Evolutionary conservation across 1,140 invertebrate species (phyloP).

Genomic region (Venturia canescens): DNA sequence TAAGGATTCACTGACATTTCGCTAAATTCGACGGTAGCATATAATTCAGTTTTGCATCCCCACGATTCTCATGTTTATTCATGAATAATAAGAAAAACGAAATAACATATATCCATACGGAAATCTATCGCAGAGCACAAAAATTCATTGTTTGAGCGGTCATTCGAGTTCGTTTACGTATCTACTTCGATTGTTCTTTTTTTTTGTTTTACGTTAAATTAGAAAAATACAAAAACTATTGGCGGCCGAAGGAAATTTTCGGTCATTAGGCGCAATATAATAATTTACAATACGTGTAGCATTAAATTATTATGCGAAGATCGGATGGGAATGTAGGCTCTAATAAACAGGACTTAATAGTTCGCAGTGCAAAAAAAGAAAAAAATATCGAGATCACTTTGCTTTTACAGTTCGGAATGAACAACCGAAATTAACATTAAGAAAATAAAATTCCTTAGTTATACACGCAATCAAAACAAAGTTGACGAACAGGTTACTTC

Average conservation of each 20-base stretch:
- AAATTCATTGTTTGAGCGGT: background rate
- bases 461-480: background rate
- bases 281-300: slow-evolving; percentile 4
- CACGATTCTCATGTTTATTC: slow-evolving; percentile 18
- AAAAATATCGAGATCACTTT: slow-evolving; percentile 4
- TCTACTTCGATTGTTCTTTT: background rate
- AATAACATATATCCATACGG: background rate
- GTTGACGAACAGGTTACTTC: background rate
- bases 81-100: background rate
- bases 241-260: background rate
- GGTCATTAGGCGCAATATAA: slow-evolving; percentile 29
- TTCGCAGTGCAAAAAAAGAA: background rate
- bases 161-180: background rate
- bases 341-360: background rate
- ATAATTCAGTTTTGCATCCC: slow-evolving; percentile 37
- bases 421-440: background rate
- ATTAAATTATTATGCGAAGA: slow-evolving; percentile 20
- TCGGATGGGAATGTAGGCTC: slow-evolving; percentile 35
- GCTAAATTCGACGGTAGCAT: slow-evolving; percentile 19
- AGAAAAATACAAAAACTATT: slow-evolving; percentile 43
- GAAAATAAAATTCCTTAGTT: background rate
- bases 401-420: background rate
- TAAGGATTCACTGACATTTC: slow-evolving; percentile 22
- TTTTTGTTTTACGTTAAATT: slow-evolving; percentile 28
- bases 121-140: background rate